Conservation (phyloP, 1,140 invertebrate species). For the Camponotus floridanus region DNA sequence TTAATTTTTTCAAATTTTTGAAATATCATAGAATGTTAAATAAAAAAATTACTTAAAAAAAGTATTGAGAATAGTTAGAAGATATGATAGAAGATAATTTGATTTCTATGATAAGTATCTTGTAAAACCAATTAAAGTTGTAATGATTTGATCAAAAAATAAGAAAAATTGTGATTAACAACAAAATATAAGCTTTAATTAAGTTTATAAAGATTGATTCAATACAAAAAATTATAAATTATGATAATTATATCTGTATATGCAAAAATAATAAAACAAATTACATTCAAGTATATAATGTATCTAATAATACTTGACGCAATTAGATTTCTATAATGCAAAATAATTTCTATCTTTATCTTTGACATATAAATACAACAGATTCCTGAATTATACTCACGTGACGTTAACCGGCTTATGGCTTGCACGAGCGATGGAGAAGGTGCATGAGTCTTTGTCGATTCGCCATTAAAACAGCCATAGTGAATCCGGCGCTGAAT, state of each 20-base stretch:
- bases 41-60: too few species aligned
- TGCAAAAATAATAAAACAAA: neutral
- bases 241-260: neutral
- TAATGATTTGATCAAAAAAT: neutral
- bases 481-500: constrained; percentile 74
- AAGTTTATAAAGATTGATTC: neutral
- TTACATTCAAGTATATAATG: neutral
- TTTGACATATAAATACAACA: constrained; percentile 19
- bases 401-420: constrained; percentile 46
- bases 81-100: constrained; percentile 3
- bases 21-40: too few species aligned
- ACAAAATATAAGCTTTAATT: neutral
- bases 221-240: neutral
- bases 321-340: neutral
- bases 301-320: neutral
- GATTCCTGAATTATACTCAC: constrained; percentile 53
- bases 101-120: neutral
- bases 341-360: constrained; percentile 15
- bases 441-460: constrained; percentile 67
- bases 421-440: constrained; percentile 35
- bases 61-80: too few species aligned
- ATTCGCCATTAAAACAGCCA: constrained; percentile 71
- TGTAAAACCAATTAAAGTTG: neutral
- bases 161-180: neutral
- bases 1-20: too few species aligned